Conservation (phyloP, 2,113 vertebrate genomes). For the Ceuthmochares aereus region DNA sequence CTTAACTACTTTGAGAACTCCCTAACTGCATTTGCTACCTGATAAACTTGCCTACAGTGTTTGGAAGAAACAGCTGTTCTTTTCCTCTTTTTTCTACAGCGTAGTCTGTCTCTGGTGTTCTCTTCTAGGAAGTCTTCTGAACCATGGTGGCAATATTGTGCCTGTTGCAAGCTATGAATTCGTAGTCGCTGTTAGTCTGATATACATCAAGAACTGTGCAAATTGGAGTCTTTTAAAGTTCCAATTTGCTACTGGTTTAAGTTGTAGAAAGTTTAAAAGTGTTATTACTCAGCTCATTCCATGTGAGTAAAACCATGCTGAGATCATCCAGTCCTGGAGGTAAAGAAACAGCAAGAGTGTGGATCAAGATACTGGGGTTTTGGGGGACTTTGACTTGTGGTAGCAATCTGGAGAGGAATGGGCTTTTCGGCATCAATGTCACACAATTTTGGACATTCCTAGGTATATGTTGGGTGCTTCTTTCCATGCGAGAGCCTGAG, state of each 20-base stretch:
- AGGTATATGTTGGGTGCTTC: neutral
- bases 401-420: neutral
- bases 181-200: neutral
- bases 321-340: neutral
- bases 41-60: neutral
- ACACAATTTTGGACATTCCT: neutral
- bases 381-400: neutral
- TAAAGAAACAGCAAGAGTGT: neutral
- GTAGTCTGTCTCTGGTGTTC: neutral
- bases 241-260: neutral
- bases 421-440: neutral
- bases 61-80: neutral
- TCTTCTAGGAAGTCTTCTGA: neutral
- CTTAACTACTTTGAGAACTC: neutral
- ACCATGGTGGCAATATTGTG: neutral
- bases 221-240: neutral
- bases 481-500: neutral
- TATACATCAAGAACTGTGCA: neutral
- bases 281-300: neutral
- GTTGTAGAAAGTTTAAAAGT: neutral
- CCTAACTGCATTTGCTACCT: neutral
- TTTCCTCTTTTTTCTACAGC: neutral
- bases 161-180: neutral
- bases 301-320: neutral
- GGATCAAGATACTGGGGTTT: neutral